phyloP scores from a whole-genome alignment of 1,140 invertebrate genomes.

The Caenorhabditis tropicalis region DNA sequence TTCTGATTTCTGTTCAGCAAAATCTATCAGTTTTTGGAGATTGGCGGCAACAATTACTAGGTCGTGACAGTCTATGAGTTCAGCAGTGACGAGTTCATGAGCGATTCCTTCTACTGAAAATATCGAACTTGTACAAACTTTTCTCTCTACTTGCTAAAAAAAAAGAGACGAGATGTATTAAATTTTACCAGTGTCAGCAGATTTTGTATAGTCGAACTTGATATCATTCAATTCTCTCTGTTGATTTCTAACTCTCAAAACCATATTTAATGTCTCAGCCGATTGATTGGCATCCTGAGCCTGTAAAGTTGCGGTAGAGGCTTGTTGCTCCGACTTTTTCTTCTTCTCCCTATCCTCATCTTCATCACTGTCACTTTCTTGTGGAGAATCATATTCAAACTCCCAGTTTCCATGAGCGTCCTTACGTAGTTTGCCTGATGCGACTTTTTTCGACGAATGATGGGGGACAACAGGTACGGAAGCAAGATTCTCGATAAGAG shows the following conservation, averaged over 20 bases:
- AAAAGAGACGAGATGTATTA: no score
- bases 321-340: slow-evolving; percentile 30
- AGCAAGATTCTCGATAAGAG: slow-evolving; percentile 77
- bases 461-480: slow-evolving; percentile 60
- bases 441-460: slow-evolving; percentile 65
- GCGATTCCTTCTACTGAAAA: slow-evolving; percentile 85
- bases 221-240: slow-evolving; percentile 94
- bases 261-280: slow-evolving; percentile 63
- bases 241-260: slow-evolving; percentile 79
- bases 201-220: slow-evolving; percentile 90
- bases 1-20: slow-evolving; percentile 68
- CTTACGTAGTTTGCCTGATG: slow-evolving; percentile 70
- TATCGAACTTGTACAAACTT: no score
- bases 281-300: slow-evolving; percentile 37
- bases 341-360: slow-evolving; percentile 52
- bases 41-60: slow-evolving; percentile 88
- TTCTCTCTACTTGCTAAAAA: no score
- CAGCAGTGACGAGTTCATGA: slow-evolving; percentile 88
- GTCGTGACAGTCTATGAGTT: slow-evolving; percentile 89
- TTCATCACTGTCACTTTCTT: slow-evolving; percentile 54
- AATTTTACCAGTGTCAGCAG: slow-evolving; percentile 79
- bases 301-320: slow-evolving; percentile 41
- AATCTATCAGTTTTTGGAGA: slow-evolving; percentile 86
- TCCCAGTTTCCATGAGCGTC: slow-evolving; percentile 72
- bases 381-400: slow-evolving; percentile 68